Percentiles rank a stretch among this genome's conserved stretches.
phyloP scores from a whole-genome alignment of 2,888 invertebrate species.

The Siphonodentalium dalli region DNA sequence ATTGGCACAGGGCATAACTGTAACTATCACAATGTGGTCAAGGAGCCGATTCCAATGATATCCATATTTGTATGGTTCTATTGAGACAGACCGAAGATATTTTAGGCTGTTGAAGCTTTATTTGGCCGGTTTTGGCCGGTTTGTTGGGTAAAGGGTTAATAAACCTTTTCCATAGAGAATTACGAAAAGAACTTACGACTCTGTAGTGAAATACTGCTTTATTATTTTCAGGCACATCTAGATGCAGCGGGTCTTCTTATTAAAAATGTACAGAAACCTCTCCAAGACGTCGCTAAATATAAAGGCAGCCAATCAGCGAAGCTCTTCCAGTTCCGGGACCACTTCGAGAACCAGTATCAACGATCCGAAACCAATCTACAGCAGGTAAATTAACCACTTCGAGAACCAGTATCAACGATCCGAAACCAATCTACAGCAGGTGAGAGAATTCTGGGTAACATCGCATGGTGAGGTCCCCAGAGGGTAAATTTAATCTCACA shows the following conservation, averaged over 20 bases:
- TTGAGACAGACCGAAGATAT: no score
- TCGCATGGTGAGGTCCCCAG: no score
- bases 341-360: conserved; percentile 44
- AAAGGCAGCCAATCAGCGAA: conserved; percentile 57
- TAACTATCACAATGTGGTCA: no score
- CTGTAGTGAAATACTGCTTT: no score
- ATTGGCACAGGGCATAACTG: no score
- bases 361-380: conserved; percentile 30
- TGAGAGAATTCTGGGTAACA: no score
- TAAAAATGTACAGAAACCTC: conserved; percentile 56
- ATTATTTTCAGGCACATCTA: conserved; percentile 47
- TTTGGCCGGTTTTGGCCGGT: no score
- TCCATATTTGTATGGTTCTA: no score
- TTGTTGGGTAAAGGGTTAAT: no score
- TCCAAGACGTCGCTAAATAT: conserved; percentile 54
- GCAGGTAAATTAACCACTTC: conserved; percentile 42
- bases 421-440: conserved; percentile 29
- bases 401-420: conserved; percentile 39
- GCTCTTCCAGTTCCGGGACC: conserved; percentile 51
- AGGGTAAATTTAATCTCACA: no score
- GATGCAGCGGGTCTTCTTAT: conserved; percentile 55
- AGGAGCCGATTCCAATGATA: no score
- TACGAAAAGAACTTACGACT: not conserved
- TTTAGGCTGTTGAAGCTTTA: no score
- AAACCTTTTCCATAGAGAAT: not conserved